These are phyloP conservation scores for Orius laevigatus DNA, from an alignment of 1,140 invertebrate genomes.

Conservation along the genomic window DNA sequence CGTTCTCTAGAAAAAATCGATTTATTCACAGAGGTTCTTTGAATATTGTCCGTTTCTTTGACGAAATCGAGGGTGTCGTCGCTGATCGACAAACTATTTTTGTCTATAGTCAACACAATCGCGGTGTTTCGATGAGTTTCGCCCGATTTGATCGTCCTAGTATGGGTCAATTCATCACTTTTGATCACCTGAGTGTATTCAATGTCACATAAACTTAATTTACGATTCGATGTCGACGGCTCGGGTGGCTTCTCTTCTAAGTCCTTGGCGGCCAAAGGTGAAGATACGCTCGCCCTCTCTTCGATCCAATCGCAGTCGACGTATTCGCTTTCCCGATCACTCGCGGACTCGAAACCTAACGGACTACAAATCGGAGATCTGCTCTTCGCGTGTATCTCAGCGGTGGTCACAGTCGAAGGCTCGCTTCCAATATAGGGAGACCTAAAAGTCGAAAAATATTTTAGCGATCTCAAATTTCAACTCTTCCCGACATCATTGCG, in stretches of 20 bases:
- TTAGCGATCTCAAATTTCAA: not conserved
- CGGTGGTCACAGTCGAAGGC: not conserved
- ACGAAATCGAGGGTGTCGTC: constrained; percentile 9
- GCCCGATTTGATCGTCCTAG: not conserved
- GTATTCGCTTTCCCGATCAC: constrained; percentile 17
- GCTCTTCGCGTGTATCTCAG: not conserved
- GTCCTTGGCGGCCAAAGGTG: not conserved
- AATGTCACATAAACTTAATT: constrained; percentile 9
- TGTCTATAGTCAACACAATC: constrained; percentile 2
- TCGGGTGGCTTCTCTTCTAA: not conserved
- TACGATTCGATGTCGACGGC: constrained; percentile 1
- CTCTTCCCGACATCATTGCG: no score
- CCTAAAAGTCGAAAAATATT: constrained; percentile 18
- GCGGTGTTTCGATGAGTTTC: not conserved
- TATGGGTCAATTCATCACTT: not conserved
- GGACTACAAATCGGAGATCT: constrained; percentile 13
- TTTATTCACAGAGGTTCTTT: constrained; percentile 7
- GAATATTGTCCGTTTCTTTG: constrained; percentile 6
- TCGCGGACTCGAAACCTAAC: constrained; percentile 14
- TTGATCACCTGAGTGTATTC: not conserved
- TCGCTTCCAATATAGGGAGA: constrained; percentile 22
- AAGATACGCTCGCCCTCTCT: constrained; percentile 6
- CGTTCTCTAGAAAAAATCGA: constrained; percentile 13
- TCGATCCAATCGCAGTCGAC: constrained; percentile 17
- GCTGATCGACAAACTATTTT: constrained; percentile 12